Evolutionary conservation across 30 jellyfish, hydroid and myxozoan genomes (phyloP), one percentile per base, ranked within the genome.

Genomic region (Hydractinia echinata): DNA sequence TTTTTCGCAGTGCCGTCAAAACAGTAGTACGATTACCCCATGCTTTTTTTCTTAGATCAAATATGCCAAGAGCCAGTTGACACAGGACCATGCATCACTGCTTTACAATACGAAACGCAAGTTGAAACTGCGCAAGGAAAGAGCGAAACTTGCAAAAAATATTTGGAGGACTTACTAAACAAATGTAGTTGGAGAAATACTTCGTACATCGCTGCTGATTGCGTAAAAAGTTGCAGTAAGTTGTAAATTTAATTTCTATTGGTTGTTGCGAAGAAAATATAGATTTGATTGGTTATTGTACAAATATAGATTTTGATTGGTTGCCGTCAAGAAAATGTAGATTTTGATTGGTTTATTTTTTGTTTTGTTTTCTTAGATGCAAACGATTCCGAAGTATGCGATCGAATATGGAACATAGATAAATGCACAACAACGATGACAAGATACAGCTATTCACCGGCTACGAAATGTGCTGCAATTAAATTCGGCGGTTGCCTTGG

Each of bases 401-500:
- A 84, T 53, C 81, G 99, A 49, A 85, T 93, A 7, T 80, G 87
- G 87, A 83, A 87, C 64, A 93, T 95, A 18, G 82, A 87, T 52
- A 55, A 89, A 15, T 93, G 99, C 56, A 54, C 99, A 0, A 83
- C 96, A 6, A 52, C 96, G 49, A 73, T 93, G 56, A 94, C 95
- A 51, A 88, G 99, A 4, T 93, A 93, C 72, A 82, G 95, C 61
- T 88, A 83, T 77, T 77, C 84, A 5, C 89, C 96, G 4, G 94
- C 95, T 5, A 76, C 95, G 8, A 89, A 87, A 67, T 80, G 84
- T 51, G 68, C 87, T 18, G 66, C 96, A n/a, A 67, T 87, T 39
- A 89, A 93, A 39, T 93, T 74, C 79, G 85, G 89, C 61, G 99
- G 99, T 53, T 93, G 99, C 64, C 99, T 93, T 87, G 99, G 99